Conservation (phyloP, 2,113 vertebrate species). For the human (Homo sapiens) region DNA sequence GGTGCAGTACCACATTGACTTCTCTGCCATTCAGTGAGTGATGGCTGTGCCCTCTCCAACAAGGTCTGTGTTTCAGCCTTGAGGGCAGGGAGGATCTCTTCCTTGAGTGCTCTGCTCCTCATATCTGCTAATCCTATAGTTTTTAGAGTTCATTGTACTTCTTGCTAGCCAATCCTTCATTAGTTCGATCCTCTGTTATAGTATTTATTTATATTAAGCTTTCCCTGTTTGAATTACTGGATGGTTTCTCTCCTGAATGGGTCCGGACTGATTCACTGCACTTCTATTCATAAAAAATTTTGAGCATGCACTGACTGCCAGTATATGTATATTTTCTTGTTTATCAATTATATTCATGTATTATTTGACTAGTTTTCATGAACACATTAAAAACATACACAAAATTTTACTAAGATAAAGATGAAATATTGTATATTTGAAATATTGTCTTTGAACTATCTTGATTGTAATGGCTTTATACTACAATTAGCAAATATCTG, state of each 20-base stretch:
- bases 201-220: background rate
- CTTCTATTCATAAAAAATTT: background rate
- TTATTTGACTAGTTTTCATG: background rate
- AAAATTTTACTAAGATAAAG: background rate
- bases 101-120: background rate
- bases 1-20: rapidly evolving
- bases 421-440: background rate
- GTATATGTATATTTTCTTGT: background rate
- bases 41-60: background rate
- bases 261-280: background rate
- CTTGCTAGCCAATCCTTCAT: background rate
- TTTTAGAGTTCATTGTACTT: background rate
- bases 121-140: background rate
- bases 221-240: background rate
- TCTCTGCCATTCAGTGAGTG: background rate
- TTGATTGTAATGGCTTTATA: background rate
- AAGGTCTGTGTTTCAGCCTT: background rate
- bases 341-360: background rate
- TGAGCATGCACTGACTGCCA: background rate
- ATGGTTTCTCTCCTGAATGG: background rate
- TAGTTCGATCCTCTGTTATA: background rate
- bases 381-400: background rate
- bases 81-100: background rate
- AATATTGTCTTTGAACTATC: background rate
- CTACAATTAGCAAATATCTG: background rate